phyloP scores from a whole-genome alignment of 2,113 vertebrate genomes.

The Catharus bicknelli region DNA sequence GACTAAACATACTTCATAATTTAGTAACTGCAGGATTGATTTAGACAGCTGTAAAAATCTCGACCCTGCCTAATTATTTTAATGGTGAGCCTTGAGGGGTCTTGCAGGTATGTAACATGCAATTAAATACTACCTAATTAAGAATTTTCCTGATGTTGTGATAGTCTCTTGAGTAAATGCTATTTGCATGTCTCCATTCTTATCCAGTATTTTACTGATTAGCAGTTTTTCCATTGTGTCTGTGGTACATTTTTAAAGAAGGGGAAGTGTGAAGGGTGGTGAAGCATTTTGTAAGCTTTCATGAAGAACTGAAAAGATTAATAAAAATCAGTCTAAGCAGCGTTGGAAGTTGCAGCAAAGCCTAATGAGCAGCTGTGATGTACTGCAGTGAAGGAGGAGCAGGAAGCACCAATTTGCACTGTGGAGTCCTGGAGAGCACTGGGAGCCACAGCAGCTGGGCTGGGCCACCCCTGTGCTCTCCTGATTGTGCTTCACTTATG shows the following conservation, averaged over 20 bases:
- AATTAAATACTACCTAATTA: conserved; percentile 61
- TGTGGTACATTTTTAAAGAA: background rate
- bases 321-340: background rate
- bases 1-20: background rate
- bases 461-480: background rate
- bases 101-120: background rate
- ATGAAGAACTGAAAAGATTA: background rate
- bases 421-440: background rate
- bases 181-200: conserved; percentile 46
- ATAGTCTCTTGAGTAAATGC: conserved; percentile 24
- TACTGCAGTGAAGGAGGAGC: background rate
- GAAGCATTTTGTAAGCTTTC: conserved; percentile 28
- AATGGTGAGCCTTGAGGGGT: conserved; percentile 47
- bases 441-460: background rate
- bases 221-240: conserved; percentile 24
- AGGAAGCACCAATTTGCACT: background rate
- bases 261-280: background rate
- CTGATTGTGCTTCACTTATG: background rate
- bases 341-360: background rate
- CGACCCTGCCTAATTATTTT: conserved; percentile 5
- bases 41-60: background rate
- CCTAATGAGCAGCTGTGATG: background rate
- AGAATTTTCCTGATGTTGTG: conserved; percentile 30
- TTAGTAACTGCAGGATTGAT: conserved; percentile 52
- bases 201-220: conserved; percentile 12